Evolutionary conservation across 2,888 invertebrate species (phyloP).

Genomic region (Himalopsyche kuldschensis): DNA sequence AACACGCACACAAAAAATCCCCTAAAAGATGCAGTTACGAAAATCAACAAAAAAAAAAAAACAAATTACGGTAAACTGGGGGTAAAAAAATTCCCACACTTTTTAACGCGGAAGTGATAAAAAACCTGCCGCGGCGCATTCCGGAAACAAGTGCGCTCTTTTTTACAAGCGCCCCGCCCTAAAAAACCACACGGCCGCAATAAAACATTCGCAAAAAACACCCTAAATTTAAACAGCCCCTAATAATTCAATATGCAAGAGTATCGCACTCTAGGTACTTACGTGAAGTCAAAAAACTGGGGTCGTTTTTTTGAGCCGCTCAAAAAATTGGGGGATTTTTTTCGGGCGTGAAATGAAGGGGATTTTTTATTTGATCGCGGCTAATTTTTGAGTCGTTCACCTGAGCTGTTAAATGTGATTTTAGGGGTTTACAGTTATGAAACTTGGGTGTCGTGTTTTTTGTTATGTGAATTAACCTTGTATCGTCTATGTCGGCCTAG

Average conservation of each 20-base stretch:
- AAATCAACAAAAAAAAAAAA: not conserved
- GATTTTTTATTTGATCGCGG: slow-evolving; percentile 19
- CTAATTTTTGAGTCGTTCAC: slow-evolving; percentile 19
- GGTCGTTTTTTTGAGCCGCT: not conserved
- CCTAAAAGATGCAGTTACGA: not conserved
- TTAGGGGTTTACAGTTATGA: too few species aligned
- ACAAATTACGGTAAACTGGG: not conserved
- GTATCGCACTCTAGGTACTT: not conserved
- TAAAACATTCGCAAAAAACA: slow-evolving; percentile 11
- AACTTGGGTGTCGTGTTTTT: too few species aligned
- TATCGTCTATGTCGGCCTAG: too few species aligned
- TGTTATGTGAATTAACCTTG: too few species aligned
- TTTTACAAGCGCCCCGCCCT: slow-evolving; percentile 3
- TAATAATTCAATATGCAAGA: slow-evolving; percentile 13
- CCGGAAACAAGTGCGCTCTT: slow-evolving; percentile 14
- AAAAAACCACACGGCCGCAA: slow-evolving; percentile 4
- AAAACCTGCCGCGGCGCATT: not conserved
- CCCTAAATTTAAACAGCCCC: slow-evolving; percentile 8
- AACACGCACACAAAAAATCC: not conserved
- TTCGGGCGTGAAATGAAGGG: slow-evolving; percentile 2
- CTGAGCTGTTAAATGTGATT: not conserved
- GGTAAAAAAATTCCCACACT: not conserved
- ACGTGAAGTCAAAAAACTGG: not conserved
- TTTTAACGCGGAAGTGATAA: slow-evolving; percentile 13
- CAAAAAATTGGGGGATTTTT: slow-evolving; percentile 9